phyloP scores from a whole-genome alignment of 2,797 vertebrate species.

The Takifugu ocellatus region DNA sequence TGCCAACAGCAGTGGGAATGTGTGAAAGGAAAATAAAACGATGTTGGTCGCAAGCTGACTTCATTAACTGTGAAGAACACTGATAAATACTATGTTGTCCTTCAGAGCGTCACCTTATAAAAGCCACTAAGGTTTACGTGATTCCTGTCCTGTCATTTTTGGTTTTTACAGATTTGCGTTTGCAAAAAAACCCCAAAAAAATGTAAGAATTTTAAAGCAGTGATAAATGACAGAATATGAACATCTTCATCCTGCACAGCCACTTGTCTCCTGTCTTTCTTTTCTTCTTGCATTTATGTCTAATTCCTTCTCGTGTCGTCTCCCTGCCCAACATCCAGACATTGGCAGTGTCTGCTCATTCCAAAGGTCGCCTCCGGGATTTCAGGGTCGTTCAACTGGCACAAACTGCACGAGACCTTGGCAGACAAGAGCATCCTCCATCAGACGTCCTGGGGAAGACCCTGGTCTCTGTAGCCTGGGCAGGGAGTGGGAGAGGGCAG shows the following conservation, averaged over 20 bases:
- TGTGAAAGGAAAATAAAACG: background rate
- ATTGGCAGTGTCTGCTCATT: conserved; percentile 2
- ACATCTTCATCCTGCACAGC: conserved; percentile 1
- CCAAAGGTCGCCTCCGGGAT: conserved; percentile 9
- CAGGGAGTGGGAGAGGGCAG: background rate
- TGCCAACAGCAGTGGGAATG: background rate
- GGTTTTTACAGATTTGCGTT: conserved; percentile 1
- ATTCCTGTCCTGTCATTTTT: background rate
- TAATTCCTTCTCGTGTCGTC: background rate
- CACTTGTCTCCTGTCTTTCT: background rate
- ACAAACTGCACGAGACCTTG: conserved; percentile 22
- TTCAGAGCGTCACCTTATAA: no score
- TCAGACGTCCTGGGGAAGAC: conserved; percentile 87
- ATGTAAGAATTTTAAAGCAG: no score
- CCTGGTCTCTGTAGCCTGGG: conserved; percentile 89
- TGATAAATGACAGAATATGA: background rate
- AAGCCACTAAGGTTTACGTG: no score
- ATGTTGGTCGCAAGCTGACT: no score
- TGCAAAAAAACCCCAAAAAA: background rate
- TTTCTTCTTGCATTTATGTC: conserved; percentile 2
- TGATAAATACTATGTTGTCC: no score
- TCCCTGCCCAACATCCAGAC: background rate
- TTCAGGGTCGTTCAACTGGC: conserved; percentile 15
- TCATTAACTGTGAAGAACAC: no score
- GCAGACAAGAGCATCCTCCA: background rate